phyloP scores from a whole-genome alignment of 2,888 invertebrate species.

The Melinopterus prodromus region DNA sequence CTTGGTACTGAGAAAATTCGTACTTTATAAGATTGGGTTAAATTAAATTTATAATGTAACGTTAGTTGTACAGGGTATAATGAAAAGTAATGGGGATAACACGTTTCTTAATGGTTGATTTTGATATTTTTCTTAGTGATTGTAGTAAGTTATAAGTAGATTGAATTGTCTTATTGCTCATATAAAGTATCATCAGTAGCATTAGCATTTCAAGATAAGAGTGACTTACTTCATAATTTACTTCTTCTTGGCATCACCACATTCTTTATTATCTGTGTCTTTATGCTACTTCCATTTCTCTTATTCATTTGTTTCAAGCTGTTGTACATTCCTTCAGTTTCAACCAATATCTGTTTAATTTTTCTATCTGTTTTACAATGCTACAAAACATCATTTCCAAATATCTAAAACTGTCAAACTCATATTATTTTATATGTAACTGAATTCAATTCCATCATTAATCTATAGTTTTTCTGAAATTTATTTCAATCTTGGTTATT shows the following conservation, averaged over 20 bases:
- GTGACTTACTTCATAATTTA: not conserved
- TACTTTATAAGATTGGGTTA: not conserved
- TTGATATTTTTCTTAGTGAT: constrained; percentile 46
- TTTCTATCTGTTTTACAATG: no score
- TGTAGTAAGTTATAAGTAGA: not conserved
- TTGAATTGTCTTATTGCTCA: not conserved
- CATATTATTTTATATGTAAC: constrained; percentile 52
- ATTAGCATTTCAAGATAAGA: not conserved
- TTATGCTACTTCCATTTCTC: constrained; percentile 45
- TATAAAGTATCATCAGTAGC: not conserved
- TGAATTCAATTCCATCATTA: constrained; percentile 17
- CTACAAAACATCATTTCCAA: no score
- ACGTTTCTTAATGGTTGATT: constrained; percentile 15
- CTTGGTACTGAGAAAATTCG: not conserved
- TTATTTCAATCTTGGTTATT: no score
- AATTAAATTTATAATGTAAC: no score
- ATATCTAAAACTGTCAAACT: no score
- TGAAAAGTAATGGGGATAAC: no score
- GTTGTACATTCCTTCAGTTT: no score
- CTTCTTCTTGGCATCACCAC: not conserved
- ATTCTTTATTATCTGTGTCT: not conserved
- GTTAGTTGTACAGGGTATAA: no score
- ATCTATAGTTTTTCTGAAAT: no score
- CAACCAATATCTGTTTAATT: no score
- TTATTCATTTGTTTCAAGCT: constrained; percentile 57